Percentiles rank a stretch among this genome's conserved stretches.
These are phyloP conservation scores for Ellobium chinense DNA, from an alignment of 2,888 invertebrate genomes.

Conservation along the genomic window DNA sequence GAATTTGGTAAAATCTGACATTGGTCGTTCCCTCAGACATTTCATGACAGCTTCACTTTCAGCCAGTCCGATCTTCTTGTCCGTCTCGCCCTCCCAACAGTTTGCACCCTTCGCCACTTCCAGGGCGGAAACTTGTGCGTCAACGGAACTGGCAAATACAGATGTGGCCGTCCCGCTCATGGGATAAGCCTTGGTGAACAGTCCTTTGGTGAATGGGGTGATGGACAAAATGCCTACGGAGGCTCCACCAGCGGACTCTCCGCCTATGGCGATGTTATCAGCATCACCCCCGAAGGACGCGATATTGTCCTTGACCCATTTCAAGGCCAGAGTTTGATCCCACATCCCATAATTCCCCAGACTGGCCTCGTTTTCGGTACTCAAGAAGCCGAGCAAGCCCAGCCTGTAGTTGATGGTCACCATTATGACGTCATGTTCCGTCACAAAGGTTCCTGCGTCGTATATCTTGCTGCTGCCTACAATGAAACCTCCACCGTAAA, in stretches of 20 bases:
- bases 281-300: conserved; percentile 31
- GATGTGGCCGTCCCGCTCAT: neutral
- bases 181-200: conserved; percentile 28
- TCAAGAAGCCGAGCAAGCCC: conserved; percentile 96
- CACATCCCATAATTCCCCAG: conserved; percentile 44
- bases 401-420: conserved; percentile 95
- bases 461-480: neutral
- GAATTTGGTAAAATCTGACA: neutral
- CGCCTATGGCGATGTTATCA: conserved; percentile 16
- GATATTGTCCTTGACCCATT: conserved; percentile 47
- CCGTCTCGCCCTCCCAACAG: neutral
- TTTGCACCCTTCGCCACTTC: neutral
- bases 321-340: conserved; percentile 37
- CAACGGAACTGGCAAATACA: neutral
- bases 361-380: conserved; percentile 74
- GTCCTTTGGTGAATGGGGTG: neutral
- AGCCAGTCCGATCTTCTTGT: neutral
- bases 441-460: neutral
- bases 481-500: neutral
- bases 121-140: neutral
- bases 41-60: neutral
- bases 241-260: conserved; percentile 35
- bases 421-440: conserved; percentile 77
- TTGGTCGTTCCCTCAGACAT: neutral
- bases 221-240: conserved; percentile 25